Evolutionary conservation across 2,888 invertebrate genomes (phyloP), one percentile per base, ranked within the genome.

Genomic region (Scaptomyza caliginosa): DNA sequence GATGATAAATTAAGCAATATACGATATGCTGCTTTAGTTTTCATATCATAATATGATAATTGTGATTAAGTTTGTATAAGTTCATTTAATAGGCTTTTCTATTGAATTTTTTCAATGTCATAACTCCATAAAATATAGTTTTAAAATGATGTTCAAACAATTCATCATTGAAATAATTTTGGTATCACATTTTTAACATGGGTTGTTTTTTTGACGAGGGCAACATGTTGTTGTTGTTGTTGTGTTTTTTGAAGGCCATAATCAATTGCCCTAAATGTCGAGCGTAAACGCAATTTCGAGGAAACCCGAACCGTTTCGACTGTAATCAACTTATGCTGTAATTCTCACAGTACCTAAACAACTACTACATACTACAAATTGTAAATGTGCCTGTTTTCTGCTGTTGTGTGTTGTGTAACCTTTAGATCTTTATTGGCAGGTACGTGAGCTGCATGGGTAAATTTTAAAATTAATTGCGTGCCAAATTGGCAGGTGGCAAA

Each of bases 391-490:
- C 28, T 17, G 23, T 11, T 21, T 21, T 23, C 6, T 13, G 32
- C n/a, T 39, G 21, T 23, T 17, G n/a, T 13, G 13, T 16, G 10
- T 3, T 45, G 11, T 58, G 30, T 28, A 60, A 38, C 38, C 30
- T 50, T 46, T 30, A 21, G 17, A 36, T 34, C 19, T 43, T 65
- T 56, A 72, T 52, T 49, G 52, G 10, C 46, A 52, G 38, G 21
- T 67, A 67, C 67, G 74, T 67, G 70, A 23, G 34, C 5, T 42
- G 74, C 51, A 51, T 59, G 24, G 17, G 17, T 34, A 30, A 59
- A 50, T 55, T 30, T 10, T 38, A 21, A 57, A 45, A 59, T 67
- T 74, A 67, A 67, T 67, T 67, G 50, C 39, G 10, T 24, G 38
- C 30, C 38, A 51, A 64, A 65, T 43, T 64, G 45, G 16, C 57